Conservation (phyloP, 2,797 vertebrate species). For the Hapalemur alaotrensis region DNA sequence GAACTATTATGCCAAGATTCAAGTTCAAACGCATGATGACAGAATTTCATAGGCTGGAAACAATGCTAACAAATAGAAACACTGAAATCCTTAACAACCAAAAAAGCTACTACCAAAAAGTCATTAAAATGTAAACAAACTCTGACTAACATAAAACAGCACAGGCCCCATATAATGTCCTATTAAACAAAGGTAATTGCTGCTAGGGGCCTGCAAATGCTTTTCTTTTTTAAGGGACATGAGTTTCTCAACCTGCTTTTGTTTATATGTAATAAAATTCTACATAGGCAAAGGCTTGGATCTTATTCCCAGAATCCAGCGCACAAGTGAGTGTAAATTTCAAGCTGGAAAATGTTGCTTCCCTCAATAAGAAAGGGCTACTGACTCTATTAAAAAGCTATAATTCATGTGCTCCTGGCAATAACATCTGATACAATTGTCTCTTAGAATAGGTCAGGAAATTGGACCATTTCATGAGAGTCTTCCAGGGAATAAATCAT, state of each 20-base stretch:
- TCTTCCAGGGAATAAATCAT: constrained; percentile 27
- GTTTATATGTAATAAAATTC: constrained; percentile 44
- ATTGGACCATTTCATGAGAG: constrained; percentile 25
- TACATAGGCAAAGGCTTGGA: background rate
- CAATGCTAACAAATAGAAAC: constrained; percentile 28
- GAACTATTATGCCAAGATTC: constrained; percentile 30
- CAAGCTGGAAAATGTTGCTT: background rate
- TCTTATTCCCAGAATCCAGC: constrained; percentile 38
- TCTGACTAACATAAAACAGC: constrained; percentile 63
- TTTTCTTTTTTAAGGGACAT: background rate
- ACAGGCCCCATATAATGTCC: constrained; percentile 58
- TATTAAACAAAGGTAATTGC: constrained; percentile 72
- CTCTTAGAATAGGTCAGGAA: constrained; percentile 55
- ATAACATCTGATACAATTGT: constrained; percentile 32
- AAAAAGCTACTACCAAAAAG: constrained; percentile 1
- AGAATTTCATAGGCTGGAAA: constrained; percentile 10
- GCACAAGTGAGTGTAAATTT: constrained; percentile 25
- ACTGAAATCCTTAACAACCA: constrained; percentile 24
- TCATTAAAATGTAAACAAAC: constrained; percentile 68
- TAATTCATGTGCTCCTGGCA: background rate
- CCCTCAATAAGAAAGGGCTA: background rate
- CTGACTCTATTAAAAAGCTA: background rate
- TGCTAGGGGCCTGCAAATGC: constrained; percentile 30
- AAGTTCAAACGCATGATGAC: constrained; percentile 52
- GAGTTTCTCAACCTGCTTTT: constrained; percentile 41